A percentile compares a stretch with the other conserved stretches of the same genome.
Evolutionary conservation across 2,797 vertebrate species (phyloP).

Genomic region (Columba guinea): DNA sequence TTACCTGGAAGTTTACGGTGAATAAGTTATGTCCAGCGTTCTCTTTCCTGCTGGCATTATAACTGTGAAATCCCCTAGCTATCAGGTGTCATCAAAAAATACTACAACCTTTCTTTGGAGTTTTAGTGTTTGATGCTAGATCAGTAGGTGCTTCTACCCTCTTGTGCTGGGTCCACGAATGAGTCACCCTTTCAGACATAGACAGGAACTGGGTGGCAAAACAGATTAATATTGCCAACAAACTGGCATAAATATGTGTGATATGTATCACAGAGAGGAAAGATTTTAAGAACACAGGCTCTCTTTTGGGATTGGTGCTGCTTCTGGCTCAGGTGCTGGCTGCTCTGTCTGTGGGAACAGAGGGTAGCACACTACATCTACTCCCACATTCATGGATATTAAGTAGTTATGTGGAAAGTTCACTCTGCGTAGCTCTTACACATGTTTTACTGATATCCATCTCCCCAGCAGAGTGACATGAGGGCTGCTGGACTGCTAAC

Average conservation of each 20-base stretch:
- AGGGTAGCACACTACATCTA: accelerated
- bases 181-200: not conserved
- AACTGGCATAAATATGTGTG: not conserved
- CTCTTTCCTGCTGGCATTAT: not conserved
- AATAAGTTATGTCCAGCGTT: not conserved
- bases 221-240: accelerated
- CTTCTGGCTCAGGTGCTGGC: not conserved
- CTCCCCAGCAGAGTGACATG: not conserved
- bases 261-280: not conserved
- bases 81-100: not conserved
- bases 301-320: not conserved
- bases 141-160: not conserved
- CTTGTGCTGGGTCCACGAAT: not conserved
- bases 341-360: not conserved
- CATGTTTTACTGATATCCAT: accelerated
- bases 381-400: not conserved
- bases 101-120: not conserved
- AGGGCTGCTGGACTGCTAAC: not conserved
- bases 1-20: not conserved
- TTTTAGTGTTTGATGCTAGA: not conserved
- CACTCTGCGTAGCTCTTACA: not conserved
- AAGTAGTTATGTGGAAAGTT: not conserved
- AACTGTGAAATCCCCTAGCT: not conserved
- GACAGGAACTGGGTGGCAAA: not conserved
- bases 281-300: not conserved